Conservation (phyloP, 2,888 invertebrate species). For the Labia minor region DNA sequence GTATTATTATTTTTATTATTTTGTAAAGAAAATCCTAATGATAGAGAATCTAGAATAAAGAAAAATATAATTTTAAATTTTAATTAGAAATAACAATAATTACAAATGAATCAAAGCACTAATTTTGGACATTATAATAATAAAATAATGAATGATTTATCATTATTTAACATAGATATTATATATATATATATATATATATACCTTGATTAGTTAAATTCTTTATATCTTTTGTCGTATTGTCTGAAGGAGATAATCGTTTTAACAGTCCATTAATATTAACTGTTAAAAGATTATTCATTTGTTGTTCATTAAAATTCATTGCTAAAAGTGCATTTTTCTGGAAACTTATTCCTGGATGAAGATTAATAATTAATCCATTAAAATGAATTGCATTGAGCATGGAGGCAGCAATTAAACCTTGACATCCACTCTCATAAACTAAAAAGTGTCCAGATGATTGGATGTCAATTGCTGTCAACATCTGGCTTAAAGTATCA, state of each 20-base stretch:
- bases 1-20: background rate
- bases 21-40: too few relatives aligned
- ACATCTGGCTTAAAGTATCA: conserved; percentile 81
- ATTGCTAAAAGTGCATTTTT: conserved; percentile 67
- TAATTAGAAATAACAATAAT: too few relatives aligned
- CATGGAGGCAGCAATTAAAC: conserved; percentile 71
- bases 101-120: too few relatives aligned
- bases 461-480: conserved; percentile 70
- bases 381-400: conserved; percentile 61
- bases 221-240: too few relatives aligned
- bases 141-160: too few relatives aligned
- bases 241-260: conserved; percentile 15
- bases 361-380: conserved; percentile 61
- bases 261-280: conserved; percentile 65
- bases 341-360: conserved; percentile 71
- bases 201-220: too few relatives aligned
- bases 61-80: background rate
- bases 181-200: too few relatives aligned
- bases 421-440: conserved; percentile 81
- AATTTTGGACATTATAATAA: too few relatives aligned
- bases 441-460: conserved; percentile 59
- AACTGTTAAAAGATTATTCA: conserved; percentile 57
- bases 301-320: conserved; percentile 62
- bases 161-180: too few relatives aligned
- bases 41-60: too few relatives aligned